Base-by-base conservation (phyloP, 2,888 invertebrate genomes). In the Seira ritae region DNA sequence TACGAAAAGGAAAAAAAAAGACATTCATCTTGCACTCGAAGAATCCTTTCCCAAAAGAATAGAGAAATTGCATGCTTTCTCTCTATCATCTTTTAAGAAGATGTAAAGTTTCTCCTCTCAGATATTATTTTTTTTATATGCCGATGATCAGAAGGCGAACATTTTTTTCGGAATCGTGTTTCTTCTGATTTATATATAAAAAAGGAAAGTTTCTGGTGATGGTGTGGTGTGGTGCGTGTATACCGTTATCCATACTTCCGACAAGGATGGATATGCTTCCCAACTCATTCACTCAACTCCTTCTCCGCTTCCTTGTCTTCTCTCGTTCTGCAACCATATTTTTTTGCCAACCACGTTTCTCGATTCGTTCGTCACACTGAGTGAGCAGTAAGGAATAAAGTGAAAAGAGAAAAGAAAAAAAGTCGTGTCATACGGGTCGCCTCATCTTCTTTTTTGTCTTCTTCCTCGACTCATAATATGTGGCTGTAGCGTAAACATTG, bases 381-480 rank as follows among this genome's bases (percentile, higher is more conserved):
- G 82, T 83, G 82, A 83, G 68, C 78, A 83, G 46, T 69, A 70
- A 82, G 67, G 82, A 46, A 75, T 72, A 81, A 76, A 68, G 73
- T 73, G 81, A 67, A 82, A 76, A 70, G 62, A 69, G 31, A 67
- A 77, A 83, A 77, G 74, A 55, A 55, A 31, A 78, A 84, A 84
- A 78, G 78, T 75, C 75, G 79, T 73, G 83, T 79, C 70, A 84
- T 79, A 69, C 69, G 83, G 79, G 83, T 78, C 78, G 82, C 69
- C 80, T 73, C 81, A 50, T 78, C 72, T 77, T 62, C 62, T 67
- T 24, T 22, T 31, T 73, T 55, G n/a, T 72, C 17, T 20, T 55
- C 55, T 55, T 55, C 55, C 6, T 2, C 15, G 31, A 31, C 31
- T 31, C 31, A 55, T n/a, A 42, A 12, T 17, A 55, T 55, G 55